Conservation (phyloP, 2,113 vertebrate genomes). For the Sminthopsis crassicaudata region DNA sequence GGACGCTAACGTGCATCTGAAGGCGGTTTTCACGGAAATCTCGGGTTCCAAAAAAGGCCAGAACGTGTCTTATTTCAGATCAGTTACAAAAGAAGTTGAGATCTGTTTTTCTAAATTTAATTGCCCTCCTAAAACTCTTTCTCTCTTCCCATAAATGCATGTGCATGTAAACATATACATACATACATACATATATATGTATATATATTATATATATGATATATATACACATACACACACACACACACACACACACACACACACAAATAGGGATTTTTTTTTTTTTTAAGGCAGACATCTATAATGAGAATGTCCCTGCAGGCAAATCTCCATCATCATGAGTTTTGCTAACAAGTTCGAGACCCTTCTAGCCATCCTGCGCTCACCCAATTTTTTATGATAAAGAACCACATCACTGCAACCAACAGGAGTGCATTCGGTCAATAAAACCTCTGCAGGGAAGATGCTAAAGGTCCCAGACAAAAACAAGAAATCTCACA, state of each 20-base stretch:
- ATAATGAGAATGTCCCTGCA: constrained; percentile 70
- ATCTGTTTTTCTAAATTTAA: constrained; percentile 66
- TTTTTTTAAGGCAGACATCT: constrained; percentile 52
- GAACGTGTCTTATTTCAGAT: constrained; percentile 68
- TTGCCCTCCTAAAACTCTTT: constrained; percentile 58
- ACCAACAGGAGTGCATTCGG: constrained; percentile 71
- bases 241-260: too few relatives aligned
- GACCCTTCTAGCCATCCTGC: constrained; percentile 60
- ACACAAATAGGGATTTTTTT: not conserved
- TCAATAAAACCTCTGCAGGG: constrained; percentile 41
- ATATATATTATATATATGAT: too few relatives aligned
- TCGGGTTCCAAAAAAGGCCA: constrained; percentile 61
- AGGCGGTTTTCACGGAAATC: constrained; percentile 73
- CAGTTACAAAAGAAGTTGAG: constrained; percentile 70
- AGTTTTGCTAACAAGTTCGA: constrained; percentile 70
- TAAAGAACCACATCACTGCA: constrained; percentile 62
- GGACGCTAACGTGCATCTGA: constrained; percentile 67
- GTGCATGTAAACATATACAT: not conserved
- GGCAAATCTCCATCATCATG: constrained; percentile 63
- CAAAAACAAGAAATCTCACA: constrained; percentile 30
- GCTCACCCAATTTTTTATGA: constrained; percentile 65
- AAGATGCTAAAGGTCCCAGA: constrained; percentile 54
- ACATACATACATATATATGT: too few relatives aligned
- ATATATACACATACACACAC: too few relatives aligned
- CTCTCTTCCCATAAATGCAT: constrained; percentile 53